These are phyloP conservation scores for Cyanoliseus patagonus DNA, from an alignment of 2,113 vertebrate genomes.

Conservation along the genomic window DNA sequence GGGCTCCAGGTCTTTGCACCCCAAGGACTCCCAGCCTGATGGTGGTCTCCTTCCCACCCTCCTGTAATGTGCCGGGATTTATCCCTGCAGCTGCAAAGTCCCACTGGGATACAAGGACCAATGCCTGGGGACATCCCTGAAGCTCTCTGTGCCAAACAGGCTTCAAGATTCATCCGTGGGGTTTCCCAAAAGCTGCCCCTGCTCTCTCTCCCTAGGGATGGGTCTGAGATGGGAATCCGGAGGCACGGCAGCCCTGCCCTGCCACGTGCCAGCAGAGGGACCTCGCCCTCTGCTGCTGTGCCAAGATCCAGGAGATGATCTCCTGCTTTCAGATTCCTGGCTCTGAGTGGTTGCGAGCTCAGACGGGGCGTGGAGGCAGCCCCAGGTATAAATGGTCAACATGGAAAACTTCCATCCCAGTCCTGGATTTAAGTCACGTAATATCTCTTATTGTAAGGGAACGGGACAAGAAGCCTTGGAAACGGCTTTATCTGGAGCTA, in stretches of 20 bases:
- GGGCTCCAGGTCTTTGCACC: background rate
- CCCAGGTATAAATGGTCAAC: background rate
- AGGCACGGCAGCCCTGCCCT: background rate
- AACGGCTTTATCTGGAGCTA: background rate
- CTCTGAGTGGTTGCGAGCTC: background rate
- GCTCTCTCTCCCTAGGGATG: background rate
- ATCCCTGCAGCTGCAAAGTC: background rate
- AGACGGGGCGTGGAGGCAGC: background rate
- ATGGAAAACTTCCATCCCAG: background rate
- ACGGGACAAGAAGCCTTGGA: background rate
- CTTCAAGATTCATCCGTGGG: background rate
- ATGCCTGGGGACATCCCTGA: background rate
- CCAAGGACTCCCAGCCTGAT: background rate
- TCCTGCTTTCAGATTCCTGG: background rate
- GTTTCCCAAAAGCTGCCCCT: background rate
- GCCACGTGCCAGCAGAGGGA: conserved; percentile 47
- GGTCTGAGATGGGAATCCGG: background rate
- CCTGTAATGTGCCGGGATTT: background rate
- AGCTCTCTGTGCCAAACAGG: background rate
- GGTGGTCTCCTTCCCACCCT: background rate
- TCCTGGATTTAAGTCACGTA: background rate
- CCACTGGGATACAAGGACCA: fast-evolving
- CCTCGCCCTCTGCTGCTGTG: background rate
- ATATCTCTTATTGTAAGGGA: background rate
- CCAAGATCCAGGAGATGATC: background rate